A percentile compares a stretch with the other conserved stretches of the same genome.
These are phyloP conservation scores for Silurus asotus DNA, from an alignment of 2,113 vertebrate species.

Conservation along the genomic window DNA sequence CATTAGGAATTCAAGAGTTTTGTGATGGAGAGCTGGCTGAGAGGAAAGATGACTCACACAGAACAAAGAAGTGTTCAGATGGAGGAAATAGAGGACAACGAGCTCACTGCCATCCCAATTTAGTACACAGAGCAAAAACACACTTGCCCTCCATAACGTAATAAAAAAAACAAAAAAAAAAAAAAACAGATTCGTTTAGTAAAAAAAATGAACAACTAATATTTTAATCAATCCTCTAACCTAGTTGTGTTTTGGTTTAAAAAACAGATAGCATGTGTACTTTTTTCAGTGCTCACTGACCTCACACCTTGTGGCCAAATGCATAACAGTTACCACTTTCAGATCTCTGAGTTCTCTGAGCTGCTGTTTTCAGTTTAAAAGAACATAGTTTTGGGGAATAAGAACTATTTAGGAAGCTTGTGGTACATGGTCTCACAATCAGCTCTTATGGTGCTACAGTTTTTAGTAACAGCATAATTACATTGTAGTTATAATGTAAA, in stretches of 20 bases:
- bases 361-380: background rate
- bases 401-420: background rate
- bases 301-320: background rate
- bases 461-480: background rate
- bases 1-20: background rate
- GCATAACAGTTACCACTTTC: background rate
- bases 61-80: slow-evolving; percentile 26
- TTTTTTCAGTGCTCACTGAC: background rate
- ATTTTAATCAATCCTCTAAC: background rate
- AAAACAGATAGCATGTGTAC: background rate
- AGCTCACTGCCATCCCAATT: slow-evolving; percentile 28
- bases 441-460: background rate
- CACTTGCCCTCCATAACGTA: background rate
- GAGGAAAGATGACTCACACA: slow-evolving; percentile 20
- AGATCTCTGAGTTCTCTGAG: background rate
- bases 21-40: slow-evolving; percentile 1
- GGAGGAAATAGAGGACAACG: slow-evolving; percentile 24
- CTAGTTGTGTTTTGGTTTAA: background rate
- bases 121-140: slow-evolving; percentile 2
- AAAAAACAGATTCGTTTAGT: background rate
- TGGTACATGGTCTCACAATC: background rate
- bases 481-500: background rate
- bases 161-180: background rate
- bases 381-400: background rate
- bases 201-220: background rate